Conservation (phyloP, 2,797 vertebrate species). For the Nyctibius grandis region DNA sequence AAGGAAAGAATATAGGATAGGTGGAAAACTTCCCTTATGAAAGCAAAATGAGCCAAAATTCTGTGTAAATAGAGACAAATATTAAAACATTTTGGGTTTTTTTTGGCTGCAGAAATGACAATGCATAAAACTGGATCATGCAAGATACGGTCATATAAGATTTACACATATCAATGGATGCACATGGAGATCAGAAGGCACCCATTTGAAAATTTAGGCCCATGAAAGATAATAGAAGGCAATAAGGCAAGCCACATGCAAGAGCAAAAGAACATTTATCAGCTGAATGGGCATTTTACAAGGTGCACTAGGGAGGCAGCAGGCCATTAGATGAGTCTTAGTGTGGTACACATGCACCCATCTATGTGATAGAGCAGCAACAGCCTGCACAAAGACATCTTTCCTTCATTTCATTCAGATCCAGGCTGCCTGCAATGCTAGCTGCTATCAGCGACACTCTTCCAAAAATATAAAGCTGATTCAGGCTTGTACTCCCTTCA, state of each 20-base stretch:
- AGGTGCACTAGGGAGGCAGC: background rate
- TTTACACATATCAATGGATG: background rate
- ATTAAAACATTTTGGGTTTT: background rate
- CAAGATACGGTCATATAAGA: background rate
- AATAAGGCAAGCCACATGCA: background rate
- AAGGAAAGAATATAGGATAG: background rate
- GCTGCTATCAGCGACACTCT: background rate
- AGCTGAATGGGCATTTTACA: background rate
- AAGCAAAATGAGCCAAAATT: background rate
- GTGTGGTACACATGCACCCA: rapidly evolving
- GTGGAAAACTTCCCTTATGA: background rate
- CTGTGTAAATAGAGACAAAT: background rate
- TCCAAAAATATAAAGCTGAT: background rate
- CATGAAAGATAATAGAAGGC: background rate
- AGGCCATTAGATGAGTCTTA: background rate
- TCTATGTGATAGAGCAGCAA: background rate
- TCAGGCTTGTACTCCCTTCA: background rate
- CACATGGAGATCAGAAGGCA: background rate
- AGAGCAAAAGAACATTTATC: background rate
- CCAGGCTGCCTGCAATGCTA: background rate
- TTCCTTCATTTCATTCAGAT: background rate
- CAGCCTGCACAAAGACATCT: background rate
- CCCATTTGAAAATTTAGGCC: background rate
- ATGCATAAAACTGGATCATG: background rate
- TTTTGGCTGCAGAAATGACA: background rate